Evolutionary conservation across 2,797 vertebrate genomes (phyloP).

Genomic region (Bovichtus diacanthus): DNA sequence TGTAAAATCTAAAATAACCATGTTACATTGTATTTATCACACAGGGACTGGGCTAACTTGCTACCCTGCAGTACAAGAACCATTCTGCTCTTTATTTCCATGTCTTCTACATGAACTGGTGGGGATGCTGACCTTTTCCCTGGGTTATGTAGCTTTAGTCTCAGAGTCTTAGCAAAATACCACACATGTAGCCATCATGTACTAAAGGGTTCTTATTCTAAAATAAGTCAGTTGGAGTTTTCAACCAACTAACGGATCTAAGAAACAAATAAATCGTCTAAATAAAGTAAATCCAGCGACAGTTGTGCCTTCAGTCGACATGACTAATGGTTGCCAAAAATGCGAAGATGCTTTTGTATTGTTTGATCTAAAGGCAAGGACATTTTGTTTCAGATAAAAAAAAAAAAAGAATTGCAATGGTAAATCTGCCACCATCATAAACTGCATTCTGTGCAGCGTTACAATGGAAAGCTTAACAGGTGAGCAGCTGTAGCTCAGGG

Average conservation of each 20-base stretch:
- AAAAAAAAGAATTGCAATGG: background rate
- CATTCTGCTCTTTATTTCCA: too few relatives aligned
- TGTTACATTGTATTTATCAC: background rate
- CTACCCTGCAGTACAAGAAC: background rate
- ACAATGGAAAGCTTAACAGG: background rate
- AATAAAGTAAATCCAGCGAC: background rate
- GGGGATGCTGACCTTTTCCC: background rate
- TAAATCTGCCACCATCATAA: background rate
- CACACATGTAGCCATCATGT: background rate
- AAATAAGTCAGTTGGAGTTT: background rate
- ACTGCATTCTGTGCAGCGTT: background rate
- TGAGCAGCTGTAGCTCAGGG: background rate
- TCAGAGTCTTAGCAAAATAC: background rate
- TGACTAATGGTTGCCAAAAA: background rate
- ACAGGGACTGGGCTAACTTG: background rate
- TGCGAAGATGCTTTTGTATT: background rate
- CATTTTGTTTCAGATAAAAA: background rate
- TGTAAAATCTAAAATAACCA: too few relatives aligned
- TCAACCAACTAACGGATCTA: background rate
- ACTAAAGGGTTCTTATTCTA: background rate
- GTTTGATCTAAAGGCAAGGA: background rate
- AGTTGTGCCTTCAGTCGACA: background rate
- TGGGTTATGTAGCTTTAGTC: background rate
- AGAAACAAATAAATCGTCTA: background rate
- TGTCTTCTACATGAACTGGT: background rate